Evolutionary conservation across 2,888 invertebrate species (phyloP), one percentile per base, ranked within the genome.

Genomic region (Latrodectus hesperus): DNA sequence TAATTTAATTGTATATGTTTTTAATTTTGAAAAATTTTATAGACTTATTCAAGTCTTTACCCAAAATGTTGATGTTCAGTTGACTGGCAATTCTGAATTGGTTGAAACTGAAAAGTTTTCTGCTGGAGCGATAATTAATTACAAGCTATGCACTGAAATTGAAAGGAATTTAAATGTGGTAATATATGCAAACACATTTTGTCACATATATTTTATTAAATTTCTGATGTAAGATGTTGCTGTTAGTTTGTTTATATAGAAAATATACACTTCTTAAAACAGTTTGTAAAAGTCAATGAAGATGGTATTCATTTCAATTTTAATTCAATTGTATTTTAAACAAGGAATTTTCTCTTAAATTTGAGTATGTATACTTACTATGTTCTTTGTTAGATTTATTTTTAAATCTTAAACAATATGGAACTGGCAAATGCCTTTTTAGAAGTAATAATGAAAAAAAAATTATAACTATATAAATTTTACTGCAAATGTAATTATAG

Each of bases 81-180:
- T 88, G 1, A 52, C 76, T 70, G 88, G 88, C 12, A 52, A 88
- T 17, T 80, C 88, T 0, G 84, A 84, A 22, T 9, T 53, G 14
- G 60, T 88, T 9, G 49, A 65, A 10, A 38, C 75, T 49, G 53
- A 51, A 5, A 5, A 70, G 0, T 3, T 84, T 3, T 80, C 79
- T 10, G 72, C 76, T 11, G 84, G 84, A 14, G 84, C 84, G 3
- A 38, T 55, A 10, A 88, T 88, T 16, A 79, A 88, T 22, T 88
- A n/a, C 65, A 78, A 80, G n/a, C 72, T 88, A 1, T 75, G 80
- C n/a, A 72, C 52, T 0, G 79, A 80, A 80, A 22, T 88, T 0
- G 38, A 75, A 68, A 52, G 53, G 3, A 60, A 72, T n/a, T 67
- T 88, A 8, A 71, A 26, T 38, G 10, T 79, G 55, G 88, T 88